phyloP scores from a whole-genome alignment of 2,888 invertebrate species.

The Heliconius cydno region DNA sequence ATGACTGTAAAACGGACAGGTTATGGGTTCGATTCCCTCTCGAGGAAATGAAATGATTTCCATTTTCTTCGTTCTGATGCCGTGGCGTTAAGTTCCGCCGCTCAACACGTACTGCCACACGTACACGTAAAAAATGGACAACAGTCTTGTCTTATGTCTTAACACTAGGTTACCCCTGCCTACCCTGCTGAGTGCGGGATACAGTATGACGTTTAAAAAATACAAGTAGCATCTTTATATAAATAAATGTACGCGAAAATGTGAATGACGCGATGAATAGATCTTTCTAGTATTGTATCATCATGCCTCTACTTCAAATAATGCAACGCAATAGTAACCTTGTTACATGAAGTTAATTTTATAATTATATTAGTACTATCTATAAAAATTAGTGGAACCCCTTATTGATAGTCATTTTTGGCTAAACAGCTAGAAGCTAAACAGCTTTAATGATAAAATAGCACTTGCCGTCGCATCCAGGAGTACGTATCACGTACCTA shows the following conservation, averaged over 20 bases:
- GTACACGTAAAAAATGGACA: no score
- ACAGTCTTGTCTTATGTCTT: no score
- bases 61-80: no score
- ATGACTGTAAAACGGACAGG: no score
- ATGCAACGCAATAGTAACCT: neutral
- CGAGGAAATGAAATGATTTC: no score
- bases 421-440: neutral
- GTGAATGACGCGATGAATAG: constrained; percentile 3
- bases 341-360: constrained; percentile 18
- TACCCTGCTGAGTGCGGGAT: no score
- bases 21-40: no score
- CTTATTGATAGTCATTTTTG: constrained; percentile 57
- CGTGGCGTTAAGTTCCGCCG: no score
- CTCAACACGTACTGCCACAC: no score
- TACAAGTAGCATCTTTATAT: neutral
- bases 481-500: constrained; percentile 62
- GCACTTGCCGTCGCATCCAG: constrained; percentile 44
- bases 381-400: constrained; percentile 44
- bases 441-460: constrained; percentile 53
- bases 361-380: constrained; percentile 38
- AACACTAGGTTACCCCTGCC: no score
- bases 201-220: no score
- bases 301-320: neutral
- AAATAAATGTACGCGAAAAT: constrained; percentile 1
- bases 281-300: constrained; percentile 9